Base-by-base conservation (phyloP, 1,140 invertebrate species). In the Temnothorax longispinosus region DNA sequence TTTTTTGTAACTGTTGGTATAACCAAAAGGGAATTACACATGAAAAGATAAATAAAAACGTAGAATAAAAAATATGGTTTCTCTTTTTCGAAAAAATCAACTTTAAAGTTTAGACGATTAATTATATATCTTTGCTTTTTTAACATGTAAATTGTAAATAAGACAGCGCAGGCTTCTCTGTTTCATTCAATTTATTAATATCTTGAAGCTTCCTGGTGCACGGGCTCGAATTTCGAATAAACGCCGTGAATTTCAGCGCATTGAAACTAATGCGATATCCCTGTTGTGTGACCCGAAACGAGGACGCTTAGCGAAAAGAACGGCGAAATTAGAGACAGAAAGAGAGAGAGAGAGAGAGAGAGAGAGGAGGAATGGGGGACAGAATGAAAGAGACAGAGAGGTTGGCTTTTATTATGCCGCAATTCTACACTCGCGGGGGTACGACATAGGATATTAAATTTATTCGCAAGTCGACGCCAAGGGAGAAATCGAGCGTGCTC, bases 401-500 rank as follows among this genome's bases (percentile, higher is more conserved):
- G 47, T 8, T 80, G 47, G 54, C 69, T 84, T 84, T 84, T 84
- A 84, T 84, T 56, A 56, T 58, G 67, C 67, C 32, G 67, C 80
- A 82, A 82, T 60, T 82, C 67, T 74, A 82, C 13, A 62, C 54
- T 84, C n/a, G 64, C 35, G 47, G 27, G 27, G 27, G 77, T 58
- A 58, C 21, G 54, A 32, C 67, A 47, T 56, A 47, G 41, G 69
- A 75, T 84, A 75, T 75, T 75, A 74, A 82, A 84, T 84, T 84
- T 84, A 84, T 75, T 84, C 54, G 69, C 54, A 32, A 82, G 67
- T 82, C 80, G 54, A 74, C 54, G 80, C 69, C 69, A 38, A 60
- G 69, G 44, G 75, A 84, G 80, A 84, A 84, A 84, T 84, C 54
- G 80, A 74, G 69, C 67, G 18, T 82, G 18, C 65, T 71, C 38